These are phyloP conservation scores for Lathamus discolor DNA, from an alignment of 2,113 vertebrate species.

Conservation along the genomic window DNA sequence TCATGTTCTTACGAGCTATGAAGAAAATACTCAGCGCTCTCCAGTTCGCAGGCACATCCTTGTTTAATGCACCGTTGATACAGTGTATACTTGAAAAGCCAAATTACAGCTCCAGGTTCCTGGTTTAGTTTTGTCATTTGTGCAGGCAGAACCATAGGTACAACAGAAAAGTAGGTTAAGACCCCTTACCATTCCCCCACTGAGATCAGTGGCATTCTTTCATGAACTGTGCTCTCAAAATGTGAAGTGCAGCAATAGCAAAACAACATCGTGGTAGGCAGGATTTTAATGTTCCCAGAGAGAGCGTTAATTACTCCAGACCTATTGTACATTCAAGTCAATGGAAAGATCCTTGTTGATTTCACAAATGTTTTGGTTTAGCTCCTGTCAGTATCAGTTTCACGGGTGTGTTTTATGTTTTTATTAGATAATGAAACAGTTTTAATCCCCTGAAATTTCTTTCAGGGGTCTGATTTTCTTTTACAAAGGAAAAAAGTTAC, in stretches of 20 bases:
- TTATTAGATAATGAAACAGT: neutral
- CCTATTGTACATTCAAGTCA: neutral
- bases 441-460: neutral
- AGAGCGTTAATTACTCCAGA: neutral
- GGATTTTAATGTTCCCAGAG: neutral
- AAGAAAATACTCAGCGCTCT: neutral
- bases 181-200: accelerated
- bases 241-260: neutral
- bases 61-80: neutral
- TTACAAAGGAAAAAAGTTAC: neutral
- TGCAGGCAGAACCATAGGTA: neutral
- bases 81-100: accelerated
- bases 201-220: neutral
- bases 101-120: neutral
- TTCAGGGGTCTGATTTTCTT: neutral
- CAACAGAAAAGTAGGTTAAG: neutral
- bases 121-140: neutral
- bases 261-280: neutral
- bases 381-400: neutral
- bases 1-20: neutral
- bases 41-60: neutral
- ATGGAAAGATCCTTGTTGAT: neutral
- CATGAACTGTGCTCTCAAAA: neutral
- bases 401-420: neutral
- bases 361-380: neutral